Percentiles rank a stretch among this genome's conserved stretches.
Conservation (phyloP, 1,140 invertebrate species). For the Bombus impatiens region DNA sequence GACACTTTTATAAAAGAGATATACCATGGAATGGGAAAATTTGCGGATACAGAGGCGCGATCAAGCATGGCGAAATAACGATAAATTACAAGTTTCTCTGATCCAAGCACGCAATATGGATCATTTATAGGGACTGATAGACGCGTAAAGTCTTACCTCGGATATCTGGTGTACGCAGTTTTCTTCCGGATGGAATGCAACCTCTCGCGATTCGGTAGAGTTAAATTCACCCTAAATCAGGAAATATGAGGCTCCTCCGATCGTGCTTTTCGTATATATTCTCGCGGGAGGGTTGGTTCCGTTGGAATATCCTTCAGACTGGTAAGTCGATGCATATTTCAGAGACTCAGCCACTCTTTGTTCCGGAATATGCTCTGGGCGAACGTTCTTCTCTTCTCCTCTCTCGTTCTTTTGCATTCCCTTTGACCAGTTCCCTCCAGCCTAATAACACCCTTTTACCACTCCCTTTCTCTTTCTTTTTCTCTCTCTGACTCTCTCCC, state of each 20-base stretch:
- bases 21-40: not conserved
- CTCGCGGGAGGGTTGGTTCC: conserved; percentile 58
- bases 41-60: not conserved
- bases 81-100: conserved; percentile 22
- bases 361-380: conserved; percentile 70
- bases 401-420: conserved; percentile 64
- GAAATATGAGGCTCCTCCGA: conserved; percentile 70
- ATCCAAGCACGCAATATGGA: conserved; percentile 6
- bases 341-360: conserved; percentile 67
- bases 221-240: conserved; percentile 72
- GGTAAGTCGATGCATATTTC: conserved; percentile 72
- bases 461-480: conserved; percentile 10
- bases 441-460: conserved; percentile 71
- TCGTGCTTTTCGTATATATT: conserved; percentile 62
- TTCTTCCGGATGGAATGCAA: conserved; percentile 38
- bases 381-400: conserved; percentile 37
- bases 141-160: conserved; percentile 32
- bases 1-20: not conserved
- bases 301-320: conserved; percentile 60
- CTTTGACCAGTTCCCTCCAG: conserved; percentile 68
- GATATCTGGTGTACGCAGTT: conserved; percentile 1
- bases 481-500: not conserved
- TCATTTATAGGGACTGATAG: conserved; percentile 35
- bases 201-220: conserved; percentile 56
- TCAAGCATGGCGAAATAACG: not conserved